phyloP scores from a whole-genome alignment of 2,113 vertebrate genomes.

The Phrynosoma platyrhinos region DNA sequence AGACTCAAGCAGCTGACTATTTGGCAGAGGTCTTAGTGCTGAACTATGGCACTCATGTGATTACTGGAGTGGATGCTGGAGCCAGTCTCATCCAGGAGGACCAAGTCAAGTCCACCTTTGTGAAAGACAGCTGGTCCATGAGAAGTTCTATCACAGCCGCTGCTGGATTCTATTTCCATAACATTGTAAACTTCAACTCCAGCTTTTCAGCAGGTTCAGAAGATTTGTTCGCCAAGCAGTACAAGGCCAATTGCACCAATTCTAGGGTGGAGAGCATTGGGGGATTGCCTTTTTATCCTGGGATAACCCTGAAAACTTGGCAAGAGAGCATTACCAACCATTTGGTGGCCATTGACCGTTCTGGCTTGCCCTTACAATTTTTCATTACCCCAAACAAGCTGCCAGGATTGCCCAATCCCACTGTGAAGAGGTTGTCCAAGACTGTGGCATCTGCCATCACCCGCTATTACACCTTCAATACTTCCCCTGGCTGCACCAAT shows the following conservation, averaged over 20 bases:
- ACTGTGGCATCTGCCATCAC: slow-evolving; percentile 76
- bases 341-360: slow-evolving; percentile 88
- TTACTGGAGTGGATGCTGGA: slow-evolving; percentile 82
- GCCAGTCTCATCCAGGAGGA: slow-evolving; percentile 88
- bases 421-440: slow-evolving; percentile 77
- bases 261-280: slow-evolving; percentile 87
- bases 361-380: slow-evolving; percentile 84
- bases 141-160: slow-evolving; percentile 67
- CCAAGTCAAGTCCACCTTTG: slow-evolving; percentile 80
- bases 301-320: slow-evolving; percentile 91
- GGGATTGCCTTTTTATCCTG: slow-evolving; percentile 86
- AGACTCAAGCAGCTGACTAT: slow-evolving; percentile 83
- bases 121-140: slow-evolving; percentile 72
- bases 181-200: slow-evolving; percentile 70
- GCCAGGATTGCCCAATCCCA: slow-evolving; percentile 83
- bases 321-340: slow-evolving; percentile 88
- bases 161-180: slow-evolving; percentile 80
- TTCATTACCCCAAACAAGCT: slow-evolving; percentile 81
- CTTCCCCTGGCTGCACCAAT: slow-evolving; percentile 84
- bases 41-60: slow-evolving; percentile 88
- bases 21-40: slow-evolving; percentile 87
- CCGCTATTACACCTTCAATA: slow-evolving; percentile 89
- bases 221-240: slow-evolving; percentile 72
- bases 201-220: slow-evolving; percentile 12
- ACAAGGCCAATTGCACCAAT: slow-evolving; percentile 84